Evolutionary conservation across 2,113 vertebrate genomes (phyloP).

Genomic region (Scopus umbretta): DNA sequence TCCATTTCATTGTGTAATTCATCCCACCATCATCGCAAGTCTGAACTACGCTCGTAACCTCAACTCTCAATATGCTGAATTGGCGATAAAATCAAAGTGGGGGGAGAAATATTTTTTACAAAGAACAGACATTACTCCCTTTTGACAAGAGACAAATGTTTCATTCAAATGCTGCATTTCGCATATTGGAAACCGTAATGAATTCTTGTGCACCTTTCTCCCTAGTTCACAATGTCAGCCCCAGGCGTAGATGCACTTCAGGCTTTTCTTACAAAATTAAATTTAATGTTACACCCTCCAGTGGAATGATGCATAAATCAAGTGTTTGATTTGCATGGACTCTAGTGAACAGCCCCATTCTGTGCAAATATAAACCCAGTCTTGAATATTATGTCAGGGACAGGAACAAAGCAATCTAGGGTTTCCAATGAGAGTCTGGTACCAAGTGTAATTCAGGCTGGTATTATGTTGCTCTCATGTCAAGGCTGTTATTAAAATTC

Average conservation of each 20-base stretch:
- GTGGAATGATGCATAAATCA: constrained; percentile 95
- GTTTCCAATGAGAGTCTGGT: constrained; percentile 83
- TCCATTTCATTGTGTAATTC: neutral
- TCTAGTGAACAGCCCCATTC: constrained; percentile 79
- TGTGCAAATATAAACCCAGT: constrained; percentile 85
- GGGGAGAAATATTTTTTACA: constrained; percentile 67
- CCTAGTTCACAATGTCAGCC: constrained; percentile 89
- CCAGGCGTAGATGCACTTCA: constrained; percentile 71
- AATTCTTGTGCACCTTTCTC: constrained; percentile 82
- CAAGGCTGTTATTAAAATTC: constrained; percentile 90
- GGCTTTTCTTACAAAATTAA: constrained; percentile 92
- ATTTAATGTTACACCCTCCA: constrained; percentile 92
- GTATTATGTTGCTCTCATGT: constrained; percentile 84
- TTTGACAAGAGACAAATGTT: constrained; percentile 99
- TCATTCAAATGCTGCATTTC: constrained; percentile 98
- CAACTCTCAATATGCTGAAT: constrained; percentile 49
- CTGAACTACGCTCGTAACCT: neutral
- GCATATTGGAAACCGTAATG: constrained; percentile 96
- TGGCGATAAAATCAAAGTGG: constrained; percentile 51
- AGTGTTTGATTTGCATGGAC: constrained; percentile 95
- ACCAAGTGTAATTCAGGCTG: constrained; percentile 79
- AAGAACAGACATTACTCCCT: constrained; percentile 79
- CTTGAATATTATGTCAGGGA: constrained; percentile 88
- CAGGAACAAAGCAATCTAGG: constrained; percentile 89
- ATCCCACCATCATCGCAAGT: neutral